Evolutionary conservation across 2,888 invertebrate species (phyloP).

Genomic region (Acrobasis consociella): DNA sequence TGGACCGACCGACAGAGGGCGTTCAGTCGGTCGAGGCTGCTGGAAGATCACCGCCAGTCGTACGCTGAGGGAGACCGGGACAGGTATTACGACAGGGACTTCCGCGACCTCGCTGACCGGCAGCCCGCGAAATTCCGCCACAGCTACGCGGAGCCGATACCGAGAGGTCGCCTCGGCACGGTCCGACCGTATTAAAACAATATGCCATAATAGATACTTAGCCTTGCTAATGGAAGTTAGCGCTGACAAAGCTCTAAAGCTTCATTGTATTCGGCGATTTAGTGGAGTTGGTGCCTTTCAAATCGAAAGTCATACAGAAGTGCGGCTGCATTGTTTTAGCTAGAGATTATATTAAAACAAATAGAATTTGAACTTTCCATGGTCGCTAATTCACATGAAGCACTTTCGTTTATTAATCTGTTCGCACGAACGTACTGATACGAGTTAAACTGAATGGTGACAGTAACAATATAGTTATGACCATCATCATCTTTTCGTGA

Average conservation of each 20-base stretch:
- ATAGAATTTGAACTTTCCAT: conserved; percentile 23
- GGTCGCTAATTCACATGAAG: conserved; percentile 21
- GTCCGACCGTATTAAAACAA: conserved; percentile 73
- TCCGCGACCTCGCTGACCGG: conserved; percentile 68
- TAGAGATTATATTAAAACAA: conserved; percentile 21
- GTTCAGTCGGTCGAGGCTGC: conserved; percentile 73
- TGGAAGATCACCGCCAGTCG: conserved; percentile 74
- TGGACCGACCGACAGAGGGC: conserved; percentile 74
- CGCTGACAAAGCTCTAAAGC: conserved; percentile 7
- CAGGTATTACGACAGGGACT: conserved; percentile 72
- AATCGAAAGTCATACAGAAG: conserved; percentile 17
- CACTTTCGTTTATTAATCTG: conserved; percentile 21
- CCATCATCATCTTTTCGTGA: not conserved
- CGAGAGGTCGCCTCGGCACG: conserved; percentile 76
- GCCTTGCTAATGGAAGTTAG: conserved; percentile 6
- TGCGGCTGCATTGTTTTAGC: conserved; percentile 16
- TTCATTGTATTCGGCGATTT: conserved; percentile 5
- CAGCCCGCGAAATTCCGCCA: conserved; percentile 81
- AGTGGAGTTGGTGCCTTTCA: conserved; percentile 13
- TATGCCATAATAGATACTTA: conserved; percentile 74
- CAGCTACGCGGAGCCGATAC: conserved; percentile 86
- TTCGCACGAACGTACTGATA: conserved; percentile 22
- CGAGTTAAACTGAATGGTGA: not conserved
- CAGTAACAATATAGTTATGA: not conserved
- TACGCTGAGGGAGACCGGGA: conserved; percentile 71